These are phyloP conservation scores for Bovichtus diacanthus DNA, from an alignment of 2,797 vertebrate genomes.

Conservation along the genomic window DNA sequence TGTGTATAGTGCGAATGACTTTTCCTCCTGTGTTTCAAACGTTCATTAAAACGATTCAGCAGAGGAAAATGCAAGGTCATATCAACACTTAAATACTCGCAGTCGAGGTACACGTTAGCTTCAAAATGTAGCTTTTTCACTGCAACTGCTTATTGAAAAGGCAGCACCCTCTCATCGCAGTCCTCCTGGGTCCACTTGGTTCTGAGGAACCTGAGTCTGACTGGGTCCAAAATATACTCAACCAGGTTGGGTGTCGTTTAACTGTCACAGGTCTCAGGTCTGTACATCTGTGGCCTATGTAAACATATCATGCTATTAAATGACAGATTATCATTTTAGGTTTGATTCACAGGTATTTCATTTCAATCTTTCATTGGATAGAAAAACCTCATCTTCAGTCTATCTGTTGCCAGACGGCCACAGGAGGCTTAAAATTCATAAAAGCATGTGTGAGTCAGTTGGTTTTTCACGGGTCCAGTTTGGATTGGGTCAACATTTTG, in stretches of 20 bases:
- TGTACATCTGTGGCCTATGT: neutral
- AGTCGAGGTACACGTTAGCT: neutral
- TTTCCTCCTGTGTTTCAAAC: constrained; percentile 12
- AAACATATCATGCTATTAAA: neutral
- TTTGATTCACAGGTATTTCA: neutral
- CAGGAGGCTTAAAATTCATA: neutral
- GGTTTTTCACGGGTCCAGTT: neutral
- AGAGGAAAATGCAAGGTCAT: neutral
- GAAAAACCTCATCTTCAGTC: neutral
- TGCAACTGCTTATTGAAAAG: neutral
- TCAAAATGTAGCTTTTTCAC: neutral
- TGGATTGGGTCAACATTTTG: neutral
- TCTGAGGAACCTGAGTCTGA: neutral
- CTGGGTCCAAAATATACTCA: neutral
- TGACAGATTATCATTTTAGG: neutral
- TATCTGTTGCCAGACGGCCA: neutral
- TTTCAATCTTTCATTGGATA: neutral
- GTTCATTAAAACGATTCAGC: constrained; percentile 16
- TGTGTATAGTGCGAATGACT: neutral
- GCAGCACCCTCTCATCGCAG: neutral
- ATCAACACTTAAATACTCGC: constrained; percentile 9
- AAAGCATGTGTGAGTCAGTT: neutral
- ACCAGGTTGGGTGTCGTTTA: constrained; percentile 3
- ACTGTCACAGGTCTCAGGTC: neutral
- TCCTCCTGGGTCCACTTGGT: neutral